Percentiles rank a stretch among this genome's conserved stretches.
Evolutionary conservation across 2,113 vertebrate genomes (phyloP).

Genomic region (Empidonax traillii): DNA sequence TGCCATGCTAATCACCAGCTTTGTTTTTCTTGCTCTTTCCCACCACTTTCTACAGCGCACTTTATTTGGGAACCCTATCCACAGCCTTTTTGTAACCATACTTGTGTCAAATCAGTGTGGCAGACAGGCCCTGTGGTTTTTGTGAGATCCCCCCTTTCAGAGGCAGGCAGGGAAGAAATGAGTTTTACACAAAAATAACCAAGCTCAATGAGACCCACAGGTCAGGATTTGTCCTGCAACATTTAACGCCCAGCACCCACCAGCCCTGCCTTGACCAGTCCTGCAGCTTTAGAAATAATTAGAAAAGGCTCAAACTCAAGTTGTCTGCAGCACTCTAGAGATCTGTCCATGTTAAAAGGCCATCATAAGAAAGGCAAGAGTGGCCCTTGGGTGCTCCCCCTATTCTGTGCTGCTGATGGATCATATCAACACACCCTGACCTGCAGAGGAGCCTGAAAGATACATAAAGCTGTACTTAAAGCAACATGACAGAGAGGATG

Average conservation of each 20-base stretch:
- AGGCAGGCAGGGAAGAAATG: not conserved
- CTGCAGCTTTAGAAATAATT: not conserved
- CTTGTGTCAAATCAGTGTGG: not conserved
- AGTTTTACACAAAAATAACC: not conserved
- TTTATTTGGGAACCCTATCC: not conserved
- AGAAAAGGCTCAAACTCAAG: not conserved
- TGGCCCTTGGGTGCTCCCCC: not conserved
- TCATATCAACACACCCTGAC: not conserved
- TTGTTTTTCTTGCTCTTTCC: not conserved
- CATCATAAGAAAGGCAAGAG: not conserved
- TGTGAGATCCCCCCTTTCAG: not conserved
- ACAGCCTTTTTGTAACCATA: not conserved
- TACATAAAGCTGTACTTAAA: not conserved
- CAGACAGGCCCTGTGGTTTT: not conserved
- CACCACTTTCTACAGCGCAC: not conserved
- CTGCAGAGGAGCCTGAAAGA: not conserved
- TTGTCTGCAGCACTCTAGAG: not conserved
- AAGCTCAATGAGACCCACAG: not conserved
- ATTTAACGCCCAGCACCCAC: not conserved
- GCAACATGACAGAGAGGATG: not conserved
- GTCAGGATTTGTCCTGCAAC: not conserved
- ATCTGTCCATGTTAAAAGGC: not conserved
- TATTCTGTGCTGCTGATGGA: not conserved
- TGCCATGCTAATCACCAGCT: not conserved
- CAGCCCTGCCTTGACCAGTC: not conserved